These are phyloP conservation scores for Oscheius sp. DNA, from an alignment of 2,888 invertebrate species.

Conservation along the genomic window DNA sequence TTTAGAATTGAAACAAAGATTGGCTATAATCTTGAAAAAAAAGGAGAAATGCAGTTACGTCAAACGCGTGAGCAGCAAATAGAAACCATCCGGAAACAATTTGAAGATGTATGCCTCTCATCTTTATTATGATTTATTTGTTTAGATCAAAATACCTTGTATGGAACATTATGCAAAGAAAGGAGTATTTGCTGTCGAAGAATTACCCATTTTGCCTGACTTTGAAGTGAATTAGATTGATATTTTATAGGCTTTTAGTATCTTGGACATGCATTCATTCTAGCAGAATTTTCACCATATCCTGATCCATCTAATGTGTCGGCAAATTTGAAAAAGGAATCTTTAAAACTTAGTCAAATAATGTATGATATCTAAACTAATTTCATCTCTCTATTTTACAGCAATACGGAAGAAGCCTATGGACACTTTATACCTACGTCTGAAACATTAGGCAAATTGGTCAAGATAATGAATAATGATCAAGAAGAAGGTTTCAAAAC, in stretches of 20 bases:
- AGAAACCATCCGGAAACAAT: neutral
- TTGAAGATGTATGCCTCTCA: neutral
- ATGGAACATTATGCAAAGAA: neutral
- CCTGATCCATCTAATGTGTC: neutral
- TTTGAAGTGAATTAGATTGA: neutral
- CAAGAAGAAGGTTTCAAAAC: too few species aligned
- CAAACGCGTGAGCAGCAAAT: neutral
- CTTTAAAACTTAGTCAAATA: neutral
- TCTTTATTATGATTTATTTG: neutral
- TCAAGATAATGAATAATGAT: neutral
- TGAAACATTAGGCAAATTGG: neutral
- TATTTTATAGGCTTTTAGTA: neutral
- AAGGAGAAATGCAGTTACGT: neutral
- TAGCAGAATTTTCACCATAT: neutral
- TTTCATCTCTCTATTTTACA: neutral
- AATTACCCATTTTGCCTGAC: neutral
- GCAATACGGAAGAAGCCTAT: neutral
- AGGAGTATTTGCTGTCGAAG: neutral
- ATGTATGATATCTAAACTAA: neutral
- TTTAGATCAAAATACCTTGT: neutral
- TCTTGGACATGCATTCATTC: neutral
- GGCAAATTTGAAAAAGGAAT: neutral
- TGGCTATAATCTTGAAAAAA: neutral
- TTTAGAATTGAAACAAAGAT: slow-evolving; percentile 6
- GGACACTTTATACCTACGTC: neutral